Evolutionary conservation across 2,888 invertebrate genomes (phyloP), one percentile per base, ranked within the genome.

Genomic region (Boloria euphrosyne): DNA sequence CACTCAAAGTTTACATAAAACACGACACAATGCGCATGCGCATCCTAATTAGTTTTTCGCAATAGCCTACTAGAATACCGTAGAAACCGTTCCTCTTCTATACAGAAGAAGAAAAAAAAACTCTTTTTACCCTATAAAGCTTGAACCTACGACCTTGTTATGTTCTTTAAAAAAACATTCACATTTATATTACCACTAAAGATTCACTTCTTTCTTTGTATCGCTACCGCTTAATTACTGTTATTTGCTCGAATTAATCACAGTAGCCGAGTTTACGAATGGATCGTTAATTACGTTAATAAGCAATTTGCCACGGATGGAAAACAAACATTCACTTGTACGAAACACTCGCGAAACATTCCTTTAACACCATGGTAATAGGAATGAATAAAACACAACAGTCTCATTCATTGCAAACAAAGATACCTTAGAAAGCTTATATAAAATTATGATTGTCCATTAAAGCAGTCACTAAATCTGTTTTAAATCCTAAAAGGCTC

Each of bases 401-500:
- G 31, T 16, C 47, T 49, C 47, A n/a, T 49, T 16, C n/a, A 49
- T n/a, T 14, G 47, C 5, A 16, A 16, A 14, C 16, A 16, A 4
- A 75, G 31, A 38, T 38, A 38, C 4, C 31, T 80, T 81, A 81
- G 84, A 85, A 84, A 85, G 82, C 76, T 72, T 67, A 68, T 65
- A 76, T 77, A 73, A 81, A 57, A 44, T 60, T 44, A 82, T 80
- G 77, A 80, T 80, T 76, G 75, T 74, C 27, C 47, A 46, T 80
- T 79, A 79, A 77, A 79, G 78, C 81, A 80, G 83, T 83, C 81
- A 82, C 75, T 74, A 76, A 71, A 38, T 38, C 31, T 38, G 2
- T 31, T 6, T 38, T 10, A 10, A 10, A 1, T 10, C 31, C 1
- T 10, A 38, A 10, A 38, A 38, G 7, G 31, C 31, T 38, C 31